These are phyloP conservation scores for Ailurus styani DNA, from an alignment of 2,113 vertebrate species.

Conservation along the genomic window DNA sequence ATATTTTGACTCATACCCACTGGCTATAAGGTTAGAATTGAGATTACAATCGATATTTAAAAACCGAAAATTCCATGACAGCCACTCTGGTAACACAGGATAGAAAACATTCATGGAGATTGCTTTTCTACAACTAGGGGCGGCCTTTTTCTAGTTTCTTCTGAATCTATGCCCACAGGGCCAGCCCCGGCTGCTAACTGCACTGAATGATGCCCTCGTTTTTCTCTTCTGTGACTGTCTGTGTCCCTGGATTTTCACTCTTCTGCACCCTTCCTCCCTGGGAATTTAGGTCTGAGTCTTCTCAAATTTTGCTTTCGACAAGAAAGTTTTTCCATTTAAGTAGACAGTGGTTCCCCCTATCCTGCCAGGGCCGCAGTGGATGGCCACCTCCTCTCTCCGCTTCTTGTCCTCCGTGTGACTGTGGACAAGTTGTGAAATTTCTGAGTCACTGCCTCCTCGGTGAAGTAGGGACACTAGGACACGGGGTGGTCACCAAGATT, in stretches of 20 bases:
- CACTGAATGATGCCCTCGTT: neutral
- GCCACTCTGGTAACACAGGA: neutral
- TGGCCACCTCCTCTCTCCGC: neutral
- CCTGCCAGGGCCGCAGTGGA: neutral
- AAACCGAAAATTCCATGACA: neutral
- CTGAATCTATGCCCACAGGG: neutral
- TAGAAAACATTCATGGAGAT: accelerated
- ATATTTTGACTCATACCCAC: neutral
- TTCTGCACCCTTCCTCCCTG: neutral
- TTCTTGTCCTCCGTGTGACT: neutral
- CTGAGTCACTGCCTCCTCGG: neutral
- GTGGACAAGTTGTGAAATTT: neutral
- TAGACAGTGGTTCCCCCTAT: accelerated
- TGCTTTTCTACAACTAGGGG: neutral
- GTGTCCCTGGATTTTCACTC: no score
- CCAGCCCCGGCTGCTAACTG: neutral
- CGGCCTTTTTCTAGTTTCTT: neutral
- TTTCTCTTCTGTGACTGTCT: neutral
- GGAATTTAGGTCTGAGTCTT: neutral
- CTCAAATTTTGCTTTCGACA: neutral
- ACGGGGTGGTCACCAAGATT: neutral
- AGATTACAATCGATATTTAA: neutral
- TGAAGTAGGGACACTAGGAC: neutral
- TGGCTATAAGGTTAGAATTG: neutral
- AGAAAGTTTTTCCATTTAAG: neutral